phyloP scores from a whole-genome alignment of 2,888 invertebrate species.

The Neoscelio sp. region DNA sequence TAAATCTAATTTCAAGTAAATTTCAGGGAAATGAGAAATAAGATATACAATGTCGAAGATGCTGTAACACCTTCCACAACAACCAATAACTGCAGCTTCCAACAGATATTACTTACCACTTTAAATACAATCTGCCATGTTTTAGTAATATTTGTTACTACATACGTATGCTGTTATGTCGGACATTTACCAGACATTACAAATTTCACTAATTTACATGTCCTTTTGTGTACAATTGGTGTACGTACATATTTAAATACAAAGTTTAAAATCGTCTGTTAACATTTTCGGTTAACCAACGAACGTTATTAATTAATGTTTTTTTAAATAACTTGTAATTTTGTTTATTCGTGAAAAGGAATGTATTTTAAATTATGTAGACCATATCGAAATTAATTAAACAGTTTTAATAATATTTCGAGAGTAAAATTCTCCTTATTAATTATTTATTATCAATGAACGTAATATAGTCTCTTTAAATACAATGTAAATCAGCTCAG shows the following conservation, averaged over 20 bases:
- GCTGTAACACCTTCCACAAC: slow-evolving; percentile 3
- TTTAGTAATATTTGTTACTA: slow-evolving; percentile 63
- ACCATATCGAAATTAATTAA: too few species aligned
- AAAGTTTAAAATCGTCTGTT: too few species aligned
- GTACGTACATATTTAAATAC: slow-evolving; percentile 55
- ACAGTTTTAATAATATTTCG: too few species aligned
- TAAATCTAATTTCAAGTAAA: slow-evolving; percentile 40
- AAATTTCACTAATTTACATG: slow-evolving; percentile 59
- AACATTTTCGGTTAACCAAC: too few species aligned
- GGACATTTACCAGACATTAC: slow-evolving; percentile 38
- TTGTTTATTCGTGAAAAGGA: too few species aligned
- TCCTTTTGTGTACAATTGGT: slow-evolving; percentile 66
- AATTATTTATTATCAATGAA: too few species aligned
- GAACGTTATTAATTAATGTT: too few species aligned
- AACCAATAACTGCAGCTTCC: slow-evolving; percentile 31
- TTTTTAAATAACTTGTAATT: too few species aligned
- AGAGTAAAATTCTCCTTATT: too few species aligned
- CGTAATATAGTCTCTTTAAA: too few species aligned
- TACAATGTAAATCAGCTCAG: too few species aligned
- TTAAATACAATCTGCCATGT: slow-evolving; percentile 65
- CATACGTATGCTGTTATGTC: slow-evolving; percentile 56
- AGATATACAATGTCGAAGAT: slow-evolving; percentile 31
- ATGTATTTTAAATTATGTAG: too few species aligned
- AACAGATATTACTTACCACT: slow-evolving; percentile 36
- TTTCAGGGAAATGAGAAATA: slow-evolving; percentile 47